Evolutionary conservation across 2,113 vertebrate species (phyloP).

Genomic region (Crotophaga sulcirostris): DNA sequence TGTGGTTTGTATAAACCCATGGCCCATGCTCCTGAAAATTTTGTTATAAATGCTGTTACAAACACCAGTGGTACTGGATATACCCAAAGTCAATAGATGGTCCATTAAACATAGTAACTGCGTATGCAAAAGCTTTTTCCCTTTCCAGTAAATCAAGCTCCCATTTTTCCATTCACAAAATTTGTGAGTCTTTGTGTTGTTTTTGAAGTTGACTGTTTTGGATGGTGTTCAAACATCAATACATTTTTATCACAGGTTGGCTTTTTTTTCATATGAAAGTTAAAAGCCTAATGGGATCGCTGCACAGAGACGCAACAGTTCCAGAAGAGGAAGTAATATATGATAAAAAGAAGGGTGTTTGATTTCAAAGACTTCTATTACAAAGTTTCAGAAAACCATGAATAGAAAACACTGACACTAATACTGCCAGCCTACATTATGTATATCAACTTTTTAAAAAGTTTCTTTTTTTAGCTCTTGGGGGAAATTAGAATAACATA

Average conservation of each 20-base stretch:
- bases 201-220: slow-evolving; percentile 48
- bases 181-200: background rate
- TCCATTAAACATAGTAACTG: background rate
- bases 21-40: background rate
- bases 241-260: slow-evolving; percentile 66
- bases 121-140: background rate
- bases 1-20: background rate
- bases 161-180: background rate
- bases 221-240: slow-evolving; percentile 69
- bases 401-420: slow-evolving; percentile 48
- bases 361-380: slow-evolving; percentile 73
- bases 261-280: slow-evolving; percentile 53
- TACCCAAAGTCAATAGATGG: background rate
- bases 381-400: slow-evolving; percentile 42
- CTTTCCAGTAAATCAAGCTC: background rate
- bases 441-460: background rate
- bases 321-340: slow-evolving; percentile 69
- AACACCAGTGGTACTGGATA: background rate
- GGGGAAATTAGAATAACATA: slow-evolving; percentile 57
- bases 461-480: slow-evolving; percentile 58
- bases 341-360: slow-evolving; percentile 73
- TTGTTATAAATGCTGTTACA: background rate
- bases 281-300: slow-evolving; percentile 67
- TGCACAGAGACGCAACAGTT: slow-evolving; percentile 55
- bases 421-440: slow-evolving; percentile 43